phyloP scores from a whole-genome alignment of 2,113 vertebrate genomes.

The Bubo bubo region DNA sequence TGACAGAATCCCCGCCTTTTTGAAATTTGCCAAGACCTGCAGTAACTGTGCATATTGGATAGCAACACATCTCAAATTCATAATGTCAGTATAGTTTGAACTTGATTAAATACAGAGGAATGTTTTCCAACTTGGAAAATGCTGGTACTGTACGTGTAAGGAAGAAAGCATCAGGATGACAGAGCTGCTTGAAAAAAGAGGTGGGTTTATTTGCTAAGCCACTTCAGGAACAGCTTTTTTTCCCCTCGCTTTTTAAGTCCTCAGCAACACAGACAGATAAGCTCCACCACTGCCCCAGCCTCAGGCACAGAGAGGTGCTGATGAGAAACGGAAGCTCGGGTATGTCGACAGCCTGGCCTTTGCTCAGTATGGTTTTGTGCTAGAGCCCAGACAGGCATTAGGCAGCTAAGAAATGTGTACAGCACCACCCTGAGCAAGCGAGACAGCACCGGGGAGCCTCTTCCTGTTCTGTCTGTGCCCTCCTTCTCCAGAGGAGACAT shows the following conservation, averaged over 20 bases:
- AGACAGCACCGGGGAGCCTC: not conserved
- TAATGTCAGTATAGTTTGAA: not conserved
- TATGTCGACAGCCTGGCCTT: not conserved
- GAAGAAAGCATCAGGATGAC: not conserved
- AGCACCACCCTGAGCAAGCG: not conserved
- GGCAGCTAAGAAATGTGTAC: not conserved
- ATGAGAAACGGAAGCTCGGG: not conserved
- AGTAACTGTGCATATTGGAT: not conserved
- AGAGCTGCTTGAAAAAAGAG: not conserved
- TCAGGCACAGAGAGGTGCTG: not conserved
- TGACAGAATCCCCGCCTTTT: not conserved
- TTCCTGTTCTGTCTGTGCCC: not conserved
- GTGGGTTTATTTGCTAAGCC: not conserved
- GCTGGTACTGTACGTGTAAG: not conserved
- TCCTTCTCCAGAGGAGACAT: not conserved
- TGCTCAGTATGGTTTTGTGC: not conserved
- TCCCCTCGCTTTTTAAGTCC: not conserved
- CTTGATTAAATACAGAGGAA: not conserved
- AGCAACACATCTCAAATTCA: not conserved
- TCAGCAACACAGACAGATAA: not conserved
- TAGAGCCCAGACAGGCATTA: not conserved
- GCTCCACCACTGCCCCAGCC: not conserved
- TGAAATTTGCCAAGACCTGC: not conserved
- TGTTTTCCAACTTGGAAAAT: not conserved
- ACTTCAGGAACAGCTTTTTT: not conserved